A percentile compares a stretch with the other conserved stretches of the same genome.
phyloP scores from a whole-genome alignment of 1,140 invertebrate genomes.

The Microplitis demolitor region DNA sequence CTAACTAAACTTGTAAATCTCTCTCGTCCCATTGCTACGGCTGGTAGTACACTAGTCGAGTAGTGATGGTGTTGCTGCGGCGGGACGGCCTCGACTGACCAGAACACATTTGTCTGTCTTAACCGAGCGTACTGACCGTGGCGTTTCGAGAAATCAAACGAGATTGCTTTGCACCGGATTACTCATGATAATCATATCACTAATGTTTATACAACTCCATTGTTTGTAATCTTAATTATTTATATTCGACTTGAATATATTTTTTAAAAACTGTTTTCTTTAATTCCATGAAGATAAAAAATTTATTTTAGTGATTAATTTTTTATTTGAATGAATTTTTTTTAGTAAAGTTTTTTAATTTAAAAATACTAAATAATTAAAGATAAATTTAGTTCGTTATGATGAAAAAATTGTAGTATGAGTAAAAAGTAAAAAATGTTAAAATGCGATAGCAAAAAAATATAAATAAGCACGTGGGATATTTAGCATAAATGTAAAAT shows the following conservation, averaged over 20 bases:
- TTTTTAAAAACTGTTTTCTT: background rate
- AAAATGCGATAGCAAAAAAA: background rate
- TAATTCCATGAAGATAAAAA: too few relatives aligned
- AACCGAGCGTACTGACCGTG: slow-evolving; percentile 23
- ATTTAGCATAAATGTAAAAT: slow-evolving; percentile 44
- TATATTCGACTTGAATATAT: background rate
- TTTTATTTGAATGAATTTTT: background rate
- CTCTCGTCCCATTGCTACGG: slow-evolving; percentile 27
- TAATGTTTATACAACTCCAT: background rate
- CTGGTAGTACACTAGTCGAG: too few relatives aligned
- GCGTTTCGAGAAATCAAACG: slow-evolving; percentile 4
- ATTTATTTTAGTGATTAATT: background rate
- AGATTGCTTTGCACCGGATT: background rate
- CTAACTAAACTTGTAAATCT: slow-evolving; percentile 41
- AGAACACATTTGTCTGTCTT: slow-evolving; percentile 42
- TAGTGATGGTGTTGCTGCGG: background rate
- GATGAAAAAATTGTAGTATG: background rate
- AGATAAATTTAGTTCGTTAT: background rate
- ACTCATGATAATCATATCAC: background rate
- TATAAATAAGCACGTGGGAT: background rate
- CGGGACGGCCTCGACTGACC: slow-evolving; percentile 34
- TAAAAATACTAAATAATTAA: background rate
- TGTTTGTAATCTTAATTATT: background rate
- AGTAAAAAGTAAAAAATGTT: background rate
- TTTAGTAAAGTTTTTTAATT: background rate